Evolutionary conservation across 1,140 invertebrate genomes (phyloP).

Genomic region (Panonychus citri): DNA sequence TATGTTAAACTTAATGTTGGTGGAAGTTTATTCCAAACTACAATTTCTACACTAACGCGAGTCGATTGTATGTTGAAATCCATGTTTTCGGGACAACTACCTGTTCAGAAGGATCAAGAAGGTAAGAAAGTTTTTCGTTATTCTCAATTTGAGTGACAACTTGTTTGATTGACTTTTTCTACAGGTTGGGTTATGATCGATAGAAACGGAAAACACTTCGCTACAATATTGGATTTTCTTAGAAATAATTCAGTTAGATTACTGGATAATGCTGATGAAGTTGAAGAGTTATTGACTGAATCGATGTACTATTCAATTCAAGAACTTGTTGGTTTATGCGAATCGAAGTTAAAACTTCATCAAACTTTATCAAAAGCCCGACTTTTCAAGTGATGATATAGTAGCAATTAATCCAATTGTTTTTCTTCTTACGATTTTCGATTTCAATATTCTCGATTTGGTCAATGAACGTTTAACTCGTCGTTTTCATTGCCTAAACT

Average conservation of each 20-base stretch:
- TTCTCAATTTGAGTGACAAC: too few relatives aligned
- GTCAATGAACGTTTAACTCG: too few relatives aligned
- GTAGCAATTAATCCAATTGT: too few relatives aligned
- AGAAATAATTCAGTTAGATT: neutral
- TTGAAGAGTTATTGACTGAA: neutral
- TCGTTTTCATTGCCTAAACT: too few relatives aligned
- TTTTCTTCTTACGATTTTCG: too few relatives aligned
- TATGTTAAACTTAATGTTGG: slow-evolving; percentile 90
- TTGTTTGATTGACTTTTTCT: too few relatives aligned
- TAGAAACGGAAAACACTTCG: neutral
- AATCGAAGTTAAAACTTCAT: neutral
- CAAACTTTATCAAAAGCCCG: too few relatives aligned
- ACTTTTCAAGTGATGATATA: too few relatives aligned
- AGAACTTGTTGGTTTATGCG: neutral
- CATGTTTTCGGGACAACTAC: neutral
- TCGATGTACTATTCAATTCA: neutral
- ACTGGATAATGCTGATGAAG: neutral
- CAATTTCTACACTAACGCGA: slow-evolving; percentile 85
- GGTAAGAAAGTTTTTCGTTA: too few relatives aligned
- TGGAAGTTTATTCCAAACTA: slow-evolving; percentile 72
- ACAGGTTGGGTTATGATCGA: neutral
- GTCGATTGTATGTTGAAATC: slow-evolving; percentile 37
- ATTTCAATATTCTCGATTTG: too few relatives aligned
- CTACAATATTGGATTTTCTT: neutral
- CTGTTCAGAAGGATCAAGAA: too few relatives aligned